Evolutionary conservation across 1,140 invertebrate species (phyloP), one percentile per base, ranked within the genome.

Genomic region (Gonioctena quinquepunctata): DNA sequence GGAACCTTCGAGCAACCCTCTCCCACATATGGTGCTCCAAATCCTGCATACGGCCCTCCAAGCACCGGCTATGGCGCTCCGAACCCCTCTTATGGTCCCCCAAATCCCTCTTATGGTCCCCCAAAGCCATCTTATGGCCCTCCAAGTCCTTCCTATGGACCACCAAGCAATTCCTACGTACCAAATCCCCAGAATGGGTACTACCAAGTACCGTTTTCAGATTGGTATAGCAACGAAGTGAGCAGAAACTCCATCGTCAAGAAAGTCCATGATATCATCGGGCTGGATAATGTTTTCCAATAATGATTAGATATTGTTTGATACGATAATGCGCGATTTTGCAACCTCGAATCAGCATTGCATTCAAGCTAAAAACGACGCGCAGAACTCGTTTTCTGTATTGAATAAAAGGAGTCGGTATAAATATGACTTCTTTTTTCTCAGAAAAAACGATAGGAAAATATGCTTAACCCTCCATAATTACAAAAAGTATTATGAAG

Each of bases 201-300:
- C 48, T 77, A 75, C 49, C 70, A 72, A 65, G 59, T 73, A 50
- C 76, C 76, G 16, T 77, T 66, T 61, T 59, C 66, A 16, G 71
- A 70, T 25, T 77, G 73, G 73, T 75, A 75, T 42, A 67, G 70
- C 19, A 71, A 66, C 21, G 68, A 68, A 6, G 54, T 72, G 8
- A 64, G 16, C 2, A 71, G 65, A 21, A 73, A 68, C 22, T 66
- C 68, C 48, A 69, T 77, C 16, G 57, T 73, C 11, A 72, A 69
- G 49, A 60, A 59, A 59, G 71, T 72, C 1, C 70, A 74, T 48
- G 69, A 73, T 69, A 69, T 75, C 42, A 67, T 77, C 21, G 66
- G 62, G 28, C 52, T 66, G 56, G 74, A 71, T 63, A 66, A 52
- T 5, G 63, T 52, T 23, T 66, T 66, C 21, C 19, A 63, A 2